A percentile compares a stretch with the other conserved stretches of the same genome.
Conservation (phyloP, 2,113 vertebrate genomes). For the Okapia johnstoni region DNA sequence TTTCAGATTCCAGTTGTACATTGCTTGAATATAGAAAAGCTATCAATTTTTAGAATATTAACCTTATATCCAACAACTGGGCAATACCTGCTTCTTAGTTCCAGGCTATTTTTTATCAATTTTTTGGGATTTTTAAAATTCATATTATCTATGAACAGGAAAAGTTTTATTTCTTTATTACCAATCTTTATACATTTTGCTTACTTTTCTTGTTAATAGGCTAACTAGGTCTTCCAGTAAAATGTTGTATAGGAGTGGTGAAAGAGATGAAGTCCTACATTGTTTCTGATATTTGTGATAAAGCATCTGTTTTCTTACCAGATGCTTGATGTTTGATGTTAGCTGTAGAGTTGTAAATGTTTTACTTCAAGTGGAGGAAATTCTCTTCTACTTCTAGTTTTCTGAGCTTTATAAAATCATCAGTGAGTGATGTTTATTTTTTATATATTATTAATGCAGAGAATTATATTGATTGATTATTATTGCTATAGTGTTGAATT, state of each 20-base stretch:
- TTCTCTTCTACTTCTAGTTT: background rate
- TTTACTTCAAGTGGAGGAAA: background rate
- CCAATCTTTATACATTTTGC: background rate
- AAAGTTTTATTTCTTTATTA: background rate
- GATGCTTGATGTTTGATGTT: background rate
- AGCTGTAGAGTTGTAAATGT: background rate
- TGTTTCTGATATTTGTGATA: background rate
- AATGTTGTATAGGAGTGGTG: background rate
- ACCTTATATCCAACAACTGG: background rate
- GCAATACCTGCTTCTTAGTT: background rate
- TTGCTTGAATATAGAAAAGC: background rate
- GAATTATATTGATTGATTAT: background rate
- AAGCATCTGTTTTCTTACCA: background rate
- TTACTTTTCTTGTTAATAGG: background rate
- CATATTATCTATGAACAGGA: background rate
- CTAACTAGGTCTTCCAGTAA: background rate
- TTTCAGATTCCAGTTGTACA: background rate
- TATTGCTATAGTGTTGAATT: background rate
- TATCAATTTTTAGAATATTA: background rate
- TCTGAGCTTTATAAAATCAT: background rate
- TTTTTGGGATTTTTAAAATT: background rate
- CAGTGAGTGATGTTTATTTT: background rate
- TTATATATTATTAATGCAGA: background rate
- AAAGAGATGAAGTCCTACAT: background rate
- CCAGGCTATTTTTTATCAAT: background rate